Evolutionary conservation across 2,113 vertebrate species (phyloP).

Genomic region (Fukomys damarensis): DNA sequence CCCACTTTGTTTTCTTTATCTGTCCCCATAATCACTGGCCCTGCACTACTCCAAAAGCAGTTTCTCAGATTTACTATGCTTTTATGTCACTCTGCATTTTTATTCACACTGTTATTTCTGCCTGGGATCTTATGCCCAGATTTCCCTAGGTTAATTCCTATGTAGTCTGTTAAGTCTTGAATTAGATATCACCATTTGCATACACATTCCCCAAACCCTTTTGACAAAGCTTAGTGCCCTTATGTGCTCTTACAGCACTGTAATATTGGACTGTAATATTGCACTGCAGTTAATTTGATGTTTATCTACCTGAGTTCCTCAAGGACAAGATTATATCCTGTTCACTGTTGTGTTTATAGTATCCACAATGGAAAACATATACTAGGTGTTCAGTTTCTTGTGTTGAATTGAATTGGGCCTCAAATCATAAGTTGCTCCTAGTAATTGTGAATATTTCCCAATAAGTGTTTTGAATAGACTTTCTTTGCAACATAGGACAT

Average conservation of each 20-base stretch:
- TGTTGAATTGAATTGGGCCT: neutral
- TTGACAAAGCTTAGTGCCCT: neutral
- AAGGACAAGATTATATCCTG: neutral
- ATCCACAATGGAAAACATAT: too few relatives aligned
- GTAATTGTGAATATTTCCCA: conserved; percentile 35
- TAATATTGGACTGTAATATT: neutral
- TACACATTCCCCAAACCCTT: neutral
- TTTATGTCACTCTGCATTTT: neutral
- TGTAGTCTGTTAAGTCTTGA: neutral
- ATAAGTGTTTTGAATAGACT: conserved; percentile 43
- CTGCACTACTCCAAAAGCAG: neutral
- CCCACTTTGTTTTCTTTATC: too few relatives aligned
- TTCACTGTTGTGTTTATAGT: neutral
- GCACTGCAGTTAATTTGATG: neutral
- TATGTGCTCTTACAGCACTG: neutral
- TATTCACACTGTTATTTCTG: neutral
- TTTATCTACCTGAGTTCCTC: neutral
- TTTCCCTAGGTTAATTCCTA: neutral
- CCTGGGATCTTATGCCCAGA: neutral
- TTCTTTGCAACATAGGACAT: conserved; percentile 27
- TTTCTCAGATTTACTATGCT: neutral
- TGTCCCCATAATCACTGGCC: neutral
- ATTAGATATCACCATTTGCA: neutral
- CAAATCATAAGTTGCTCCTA: neutral
- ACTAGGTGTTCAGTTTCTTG: neutral